Conservation (phyloP, 2,113 vertebrate genomes). For the Seriola rivoliana region DNA sequence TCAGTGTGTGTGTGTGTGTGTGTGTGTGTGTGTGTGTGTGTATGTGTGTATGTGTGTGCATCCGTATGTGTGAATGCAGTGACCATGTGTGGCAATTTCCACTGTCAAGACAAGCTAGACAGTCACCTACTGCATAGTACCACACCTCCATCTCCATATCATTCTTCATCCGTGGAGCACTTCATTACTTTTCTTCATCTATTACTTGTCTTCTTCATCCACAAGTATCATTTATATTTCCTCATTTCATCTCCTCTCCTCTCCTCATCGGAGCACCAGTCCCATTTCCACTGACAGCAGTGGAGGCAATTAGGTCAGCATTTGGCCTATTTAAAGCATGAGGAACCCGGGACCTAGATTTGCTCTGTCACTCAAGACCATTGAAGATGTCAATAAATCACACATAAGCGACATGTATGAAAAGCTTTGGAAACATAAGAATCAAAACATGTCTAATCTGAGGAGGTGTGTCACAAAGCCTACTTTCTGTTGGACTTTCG, state of each 20-base stretch:
- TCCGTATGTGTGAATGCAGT: conserved; percentile 8
- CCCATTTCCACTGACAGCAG: conserved; percentile 70
- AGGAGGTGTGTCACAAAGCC: not conserved
- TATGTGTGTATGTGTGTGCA: conserved; percentile 1
- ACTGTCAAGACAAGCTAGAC: conserved; percentile 31
- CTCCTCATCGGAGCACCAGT: conserved; percentile 37
- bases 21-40: conserved; percentile 12
- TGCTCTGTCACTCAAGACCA: conserved; percentile 58
- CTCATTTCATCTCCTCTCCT: conserved; percentile 16
- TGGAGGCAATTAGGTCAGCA: conserved; percentile 79
- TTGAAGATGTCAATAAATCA: conserved; percentile 48
- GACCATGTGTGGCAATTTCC: conserved; percentile 26
- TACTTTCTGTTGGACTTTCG: conserved; percentile 30
- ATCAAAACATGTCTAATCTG: not conserved
- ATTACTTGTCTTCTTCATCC: conserved; percentile 28
- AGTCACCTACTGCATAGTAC: conserved; percentile 10
- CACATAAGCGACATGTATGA: conserved; percentile 5
- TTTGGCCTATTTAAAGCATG: conserved; percentile 77
- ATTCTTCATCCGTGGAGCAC: conserved; percentile 9
- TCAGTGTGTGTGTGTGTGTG: conserved; percentile 23
- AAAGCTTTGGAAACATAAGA: conserved; percentile 9
- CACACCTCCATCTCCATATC: conserved; percentile 26
- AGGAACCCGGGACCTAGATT: conserved; percentile 53
- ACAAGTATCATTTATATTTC: conserved; percentile 28
- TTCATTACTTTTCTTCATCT: conserved; percentile 26